Conservation (phyloP, 2,888 invertebrate genomes). For the Erannis defoliaria region DNA sequence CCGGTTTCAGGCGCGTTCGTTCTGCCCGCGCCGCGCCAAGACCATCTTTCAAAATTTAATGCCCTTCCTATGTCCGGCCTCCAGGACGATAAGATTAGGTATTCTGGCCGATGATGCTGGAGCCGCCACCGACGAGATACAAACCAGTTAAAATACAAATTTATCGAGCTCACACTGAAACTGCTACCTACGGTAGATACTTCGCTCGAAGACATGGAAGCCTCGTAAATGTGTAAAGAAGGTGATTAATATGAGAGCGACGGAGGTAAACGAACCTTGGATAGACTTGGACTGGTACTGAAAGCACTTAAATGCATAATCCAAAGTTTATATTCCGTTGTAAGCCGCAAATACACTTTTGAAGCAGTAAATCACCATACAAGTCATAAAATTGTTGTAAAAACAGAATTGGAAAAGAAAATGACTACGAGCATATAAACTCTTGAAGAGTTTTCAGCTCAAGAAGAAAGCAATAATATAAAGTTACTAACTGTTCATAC, state of each 20-base stretch:
- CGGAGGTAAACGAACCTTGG: conserved; percentile 65
- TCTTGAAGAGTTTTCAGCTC: conserved; percentile 23
- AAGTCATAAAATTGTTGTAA: conserved; percentile 63
- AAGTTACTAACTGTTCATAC: conserved; percentile 43
- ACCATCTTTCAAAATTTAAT: conserved; percentile 83
- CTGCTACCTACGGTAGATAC: not conserved
- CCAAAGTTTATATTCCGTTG: conserved; percentile 65
- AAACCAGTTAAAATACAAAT: conserved; percentile 25
- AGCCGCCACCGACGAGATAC: conserved; percentile 26
- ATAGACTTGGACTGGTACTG: conserved; percentile 64
- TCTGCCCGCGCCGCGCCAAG: conserved; percentile 76
- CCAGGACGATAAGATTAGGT: conserved; percentile 82
- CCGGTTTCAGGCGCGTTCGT: conserved; percentile 84
- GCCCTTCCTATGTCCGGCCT: conserved; percentile 86
- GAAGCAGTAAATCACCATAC: conserved; percentile 67
- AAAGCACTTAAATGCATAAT: conserved; percentile 69
- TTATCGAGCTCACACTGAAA: conserved; percentile 1
- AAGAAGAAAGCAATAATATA: conserved; percentile 16
- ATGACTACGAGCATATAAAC: conserved; percentile 26
- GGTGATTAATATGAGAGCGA: conserved; percentile 38
- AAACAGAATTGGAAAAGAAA: conserved; percentile 63
- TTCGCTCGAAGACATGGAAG: conserved; percentile 18
- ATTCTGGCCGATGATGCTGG: conserved; percentile 38
- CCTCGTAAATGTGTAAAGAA: conserved; percentile 38
- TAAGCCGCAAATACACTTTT: conserved; percentile 67